Percentiles rank a stretch among this genome's conserved stretches.
Evolutionary conservation across 2,797 vertebrate species (phyloP).

Genomic region (Gadopsis marmoratus): DNA sequence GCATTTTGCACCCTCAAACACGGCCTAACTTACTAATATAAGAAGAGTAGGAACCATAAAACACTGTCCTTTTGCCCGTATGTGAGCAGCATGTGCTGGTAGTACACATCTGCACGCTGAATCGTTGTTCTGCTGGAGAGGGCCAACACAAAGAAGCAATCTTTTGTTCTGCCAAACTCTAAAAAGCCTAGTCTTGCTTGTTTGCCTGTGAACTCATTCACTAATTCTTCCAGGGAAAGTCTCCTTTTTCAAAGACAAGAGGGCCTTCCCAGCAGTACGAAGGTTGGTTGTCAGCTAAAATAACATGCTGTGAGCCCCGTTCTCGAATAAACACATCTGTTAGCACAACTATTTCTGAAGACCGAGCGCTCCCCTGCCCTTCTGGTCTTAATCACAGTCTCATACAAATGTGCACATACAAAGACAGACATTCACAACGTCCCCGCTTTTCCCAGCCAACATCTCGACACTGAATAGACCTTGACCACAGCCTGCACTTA

Average conservation of each 20-base stretch:
- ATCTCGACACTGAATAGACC: background rate
- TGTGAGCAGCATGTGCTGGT: too few species aligned
- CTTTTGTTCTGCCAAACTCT: constrained; percentile 5
- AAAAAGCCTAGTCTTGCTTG: background rate
- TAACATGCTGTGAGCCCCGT: constrained; percentile 50
- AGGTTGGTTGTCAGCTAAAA: constrained; percentile 48
- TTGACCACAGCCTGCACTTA: background rate
- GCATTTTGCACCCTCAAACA: background rate
- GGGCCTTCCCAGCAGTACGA: constrained; percentile 21
- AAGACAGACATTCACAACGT: constrained; percentile 7
- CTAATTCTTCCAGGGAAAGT: constrained; percentile 9
- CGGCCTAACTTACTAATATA: background rate
- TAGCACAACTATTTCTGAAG: constrained; percentile 44
- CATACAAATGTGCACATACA: constrained; percentile 15
- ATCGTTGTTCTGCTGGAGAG: background rate
- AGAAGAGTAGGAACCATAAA: too few species aligned
- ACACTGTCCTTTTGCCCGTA: too few species aligned
- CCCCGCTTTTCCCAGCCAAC: constrained; percentile 1
- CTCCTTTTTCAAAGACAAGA: constrained; percentile 15
- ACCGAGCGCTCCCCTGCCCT: constrained; percentile 38
- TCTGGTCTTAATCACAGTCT: constrained; percentile 46
- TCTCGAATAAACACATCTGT: constrained; percentile 64
- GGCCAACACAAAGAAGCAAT: background rate
- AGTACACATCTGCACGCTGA: background rate
- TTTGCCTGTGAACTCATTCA: constrained; percentile 26